Evolutionary conservation across 2,888 invertebrate genomes (phyloP).

Genomic region (Yponomeuta sedellus): DNA sequence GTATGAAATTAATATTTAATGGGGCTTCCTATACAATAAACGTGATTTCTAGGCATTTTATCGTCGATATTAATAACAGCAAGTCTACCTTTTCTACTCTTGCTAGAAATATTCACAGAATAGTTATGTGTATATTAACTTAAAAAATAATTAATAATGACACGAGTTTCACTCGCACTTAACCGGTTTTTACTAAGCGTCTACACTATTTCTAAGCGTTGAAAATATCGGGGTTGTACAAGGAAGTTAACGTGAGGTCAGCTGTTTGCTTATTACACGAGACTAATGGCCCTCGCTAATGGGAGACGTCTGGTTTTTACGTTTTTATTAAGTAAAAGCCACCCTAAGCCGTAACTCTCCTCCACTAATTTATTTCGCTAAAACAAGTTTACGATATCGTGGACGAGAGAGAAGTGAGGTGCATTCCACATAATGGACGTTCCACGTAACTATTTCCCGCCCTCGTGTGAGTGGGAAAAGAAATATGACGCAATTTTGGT

Average conservation of each 20-base stretch:
- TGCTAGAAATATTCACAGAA: too few relatives aligned
- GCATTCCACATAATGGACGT: slow-evolving; percentile 11
- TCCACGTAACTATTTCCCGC: slow-evolving; percentile 62
- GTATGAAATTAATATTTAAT: too few relatives aligned
- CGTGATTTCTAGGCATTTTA: too few relatives aligned
- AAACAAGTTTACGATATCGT: neutral
- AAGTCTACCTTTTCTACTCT: too few relatives aligned
- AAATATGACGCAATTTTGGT: slow-evolving; percentile 76
- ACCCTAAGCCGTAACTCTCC: neutral
- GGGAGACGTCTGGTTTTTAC: neutral
- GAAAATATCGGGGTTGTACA: too few relatives aligned
- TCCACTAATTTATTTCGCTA: neutral
- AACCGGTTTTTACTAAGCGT: too few relatives aligned
- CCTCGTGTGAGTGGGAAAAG: slow-evolving; percentile 56
- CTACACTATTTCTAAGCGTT: too few relatives aligned
- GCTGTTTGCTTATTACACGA: slow-evolving; percentile 1
- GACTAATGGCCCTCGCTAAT: neutral
- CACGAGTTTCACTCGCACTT: too few relatives aligned
- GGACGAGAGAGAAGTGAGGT: slow-evolving; percentile 1
- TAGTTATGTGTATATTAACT: too few relatives aligned
- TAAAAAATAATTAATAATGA: too few relatives aligned
- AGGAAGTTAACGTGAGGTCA: neutral
- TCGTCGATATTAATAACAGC: too few relatives aligned
- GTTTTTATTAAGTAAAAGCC: slow-evolving; percentile 2
- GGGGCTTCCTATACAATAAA: too few relatives aligned